phyloP scores from a whole-genome alignment of 2,113 vertebrate species.

The Donacobius atricapilla region DNA sequence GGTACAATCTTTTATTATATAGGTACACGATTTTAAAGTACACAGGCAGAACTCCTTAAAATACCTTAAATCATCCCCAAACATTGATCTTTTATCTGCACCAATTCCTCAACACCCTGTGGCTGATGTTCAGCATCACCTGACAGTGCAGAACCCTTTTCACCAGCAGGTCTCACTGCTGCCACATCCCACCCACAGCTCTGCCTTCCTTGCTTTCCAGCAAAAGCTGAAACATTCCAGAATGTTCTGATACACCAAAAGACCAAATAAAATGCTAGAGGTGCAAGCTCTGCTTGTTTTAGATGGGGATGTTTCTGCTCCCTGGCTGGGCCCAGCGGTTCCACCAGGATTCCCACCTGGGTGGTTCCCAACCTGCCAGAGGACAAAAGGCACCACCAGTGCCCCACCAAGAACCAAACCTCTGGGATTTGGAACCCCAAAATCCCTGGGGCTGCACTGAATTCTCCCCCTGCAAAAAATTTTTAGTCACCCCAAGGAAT shows the following conservation, averaged over 20 bases:
- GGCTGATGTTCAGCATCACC: rapidly evolving
- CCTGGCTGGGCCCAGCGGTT: neutral
- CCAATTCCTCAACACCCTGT: neutral
- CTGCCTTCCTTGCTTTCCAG: neutral
- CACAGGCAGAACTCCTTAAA: neutral
- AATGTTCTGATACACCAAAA: rapidly evolving
- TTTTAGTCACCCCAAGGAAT: neutral
- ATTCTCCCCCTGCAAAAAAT: neutral
- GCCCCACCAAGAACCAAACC: neutral
- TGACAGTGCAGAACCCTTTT: rapidly evolving
- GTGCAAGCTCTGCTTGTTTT: neutral
- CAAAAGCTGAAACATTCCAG: neutral
- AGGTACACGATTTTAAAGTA: rapidly evolving
- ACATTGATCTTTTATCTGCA: neutral
- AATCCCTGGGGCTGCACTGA: neutral
- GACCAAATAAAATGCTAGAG: rapidly evolving
- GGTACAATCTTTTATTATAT: rapidly evolving
- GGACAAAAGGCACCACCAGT: rapidly evolving
- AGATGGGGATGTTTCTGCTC: rapidly evolving
- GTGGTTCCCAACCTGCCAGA: neutral
- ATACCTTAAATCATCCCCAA: neutral
- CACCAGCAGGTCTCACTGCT: neutral
- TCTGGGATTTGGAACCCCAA: neutral
- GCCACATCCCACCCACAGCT: neutral
- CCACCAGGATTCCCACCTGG: neutral